Evolutionary conservation across 2,113 vertebrate genomes (phyloP).

Genomic region (Hippocampus guttulatus): DNA sequence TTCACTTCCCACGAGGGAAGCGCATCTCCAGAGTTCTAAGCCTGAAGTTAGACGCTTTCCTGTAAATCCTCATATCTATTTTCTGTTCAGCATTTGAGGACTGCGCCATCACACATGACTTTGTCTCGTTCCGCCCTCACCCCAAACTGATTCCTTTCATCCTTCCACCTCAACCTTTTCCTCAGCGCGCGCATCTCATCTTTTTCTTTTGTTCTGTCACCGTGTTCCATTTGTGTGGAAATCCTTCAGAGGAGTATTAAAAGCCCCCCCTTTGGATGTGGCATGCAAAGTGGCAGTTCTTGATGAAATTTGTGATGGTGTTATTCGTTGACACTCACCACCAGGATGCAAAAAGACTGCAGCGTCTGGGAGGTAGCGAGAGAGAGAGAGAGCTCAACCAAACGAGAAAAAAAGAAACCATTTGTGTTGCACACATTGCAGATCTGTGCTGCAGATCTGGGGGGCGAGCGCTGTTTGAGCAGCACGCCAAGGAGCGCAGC

Average conservation of each 20-base stretch:
- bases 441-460: slow-evolving; percentile 16
- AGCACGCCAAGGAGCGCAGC: slow-evolving; percentile 23
- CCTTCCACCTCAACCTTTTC: slow-evolving; percentile 21
- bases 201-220: slow-evolving; percentile 36
- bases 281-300: slow-evolving; percentile 32
- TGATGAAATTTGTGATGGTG: slow-evolving; percentile 34
- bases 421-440: not conserved
- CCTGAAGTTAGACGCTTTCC: slow-evolving; percentile 6
- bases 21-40: not conserved
- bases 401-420: not conserved
- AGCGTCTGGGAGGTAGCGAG: not conserved
- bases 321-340: slow-evolving; percentile 28
- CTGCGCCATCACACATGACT: slow-evolving; percentile 24
- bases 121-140: slow-evolving; percentile 29
- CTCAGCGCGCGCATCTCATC: slow-evolving; percentile 12
- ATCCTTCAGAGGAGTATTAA: slow-evolving; percentile 19
- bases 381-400: not conserved
- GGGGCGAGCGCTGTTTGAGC: slow-evolving; percentile 16
- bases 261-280: slow-evolving; percentile 28
- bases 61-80: not conserved
- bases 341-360: slow-evolving; percentile 8
- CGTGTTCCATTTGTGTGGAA: slow-evolving; percentile 17
- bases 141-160: slow-evolving; percentile 27
- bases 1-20: slow-evolving; percentile 3
- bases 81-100: slow-evolving; percentile 20